Percentiles rank a stretch among this genome's conserved stretches.
Evolutionary conservation across 2,888 invertebrate species (phyloP).

Genomic region (Sceliomorpha sp.): DNA sequence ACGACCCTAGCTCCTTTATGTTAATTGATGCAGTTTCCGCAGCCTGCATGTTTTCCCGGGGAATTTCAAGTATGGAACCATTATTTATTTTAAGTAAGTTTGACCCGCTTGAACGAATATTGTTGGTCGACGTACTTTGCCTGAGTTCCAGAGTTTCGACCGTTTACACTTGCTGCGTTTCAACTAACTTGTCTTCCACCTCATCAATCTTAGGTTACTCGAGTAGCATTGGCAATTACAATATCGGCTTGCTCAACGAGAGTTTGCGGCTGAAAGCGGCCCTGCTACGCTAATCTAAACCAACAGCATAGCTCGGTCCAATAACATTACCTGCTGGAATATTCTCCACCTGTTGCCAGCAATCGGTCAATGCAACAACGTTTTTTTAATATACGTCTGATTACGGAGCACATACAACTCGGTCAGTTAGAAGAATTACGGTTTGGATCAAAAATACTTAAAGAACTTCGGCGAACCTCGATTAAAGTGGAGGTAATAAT

Average conservation of each 20-base stretch:
- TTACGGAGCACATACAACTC: too few relatives aligned
- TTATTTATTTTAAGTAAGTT: conserved; percentile 30
- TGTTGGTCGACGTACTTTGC: conserved; percentile 15
- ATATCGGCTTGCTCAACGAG: conserved; percentile 77
- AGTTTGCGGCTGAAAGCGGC: conserved; percentile 75
- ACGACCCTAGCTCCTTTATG: too few relatives aligned
- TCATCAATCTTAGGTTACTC: conserved; percentile 78
- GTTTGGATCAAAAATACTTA: too few relatives aligned
- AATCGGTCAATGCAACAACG: conserved; percentile 73
- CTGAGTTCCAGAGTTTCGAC: conserved; percentile 63
- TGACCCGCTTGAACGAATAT: neutral
- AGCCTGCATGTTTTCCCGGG: too few relatives aligned
- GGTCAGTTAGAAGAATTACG: too few relatives aligned
- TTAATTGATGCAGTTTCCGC: too few relatives aligned
- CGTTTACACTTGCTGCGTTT: conserved; percentile 70
- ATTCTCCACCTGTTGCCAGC: conserved; percentile 76
- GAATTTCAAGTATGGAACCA: conserved; percentile 5
- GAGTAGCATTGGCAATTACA: conserved; percentile 77
- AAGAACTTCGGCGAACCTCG: too few relatives aligned
- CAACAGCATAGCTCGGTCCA: conserved; percentile 52
- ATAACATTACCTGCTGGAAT: conserved; percentile 70
- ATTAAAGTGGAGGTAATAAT: too few relatives aligned
- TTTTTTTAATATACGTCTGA: too few relatives aligned
- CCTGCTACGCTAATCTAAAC: conserved; percentile 72
- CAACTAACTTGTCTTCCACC: conserved; percentile 74